These are phyloP conservation scores for Adineta ricciae DNA, from an alignment of 2,888 invertebrate species.

Conservation along the genomic window DNA sequence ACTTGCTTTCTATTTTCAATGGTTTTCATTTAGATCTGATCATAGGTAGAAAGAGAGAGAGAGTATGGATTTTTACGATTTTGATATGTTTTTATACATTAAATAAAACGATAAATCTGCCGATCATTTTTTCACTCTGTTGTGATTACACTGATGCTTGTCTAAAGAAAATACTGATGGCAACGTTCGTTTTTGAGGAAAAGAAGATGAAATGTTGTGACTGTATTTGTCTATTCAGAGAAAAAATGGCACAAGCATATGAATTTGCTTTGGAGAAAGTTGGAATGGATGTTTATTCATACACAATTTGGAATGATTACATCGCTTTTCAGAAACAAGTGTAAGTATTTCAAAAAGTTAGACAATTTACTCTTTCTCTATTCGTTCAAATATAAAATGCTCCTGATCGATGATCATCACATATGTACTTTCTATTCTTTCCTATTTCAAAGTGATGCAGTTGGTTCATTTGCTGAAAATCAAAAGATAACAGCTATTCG, in stretches of 20 bases:
- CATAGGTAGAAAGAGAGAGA: not conserved
- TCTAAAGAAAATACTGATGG: too few species aligned
- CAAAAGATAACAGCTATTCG: conserved; percentile 96
- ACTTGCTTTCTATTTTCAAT: not conserved
- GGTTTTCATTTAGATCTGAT: not conserved
- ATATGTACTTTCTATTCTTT: too few species aligned
- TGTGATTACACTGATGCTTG: too few species aligned
- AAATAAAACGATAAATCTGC: not conserved
- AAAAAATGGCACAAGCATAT: conserved; percentile 98
- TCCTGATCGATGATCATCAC: too few species aligned
- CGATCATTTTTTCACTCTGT: not conserved
- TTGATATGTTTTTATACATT: not conserved
- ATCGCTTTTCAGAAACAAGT: conserved; percentile 87
- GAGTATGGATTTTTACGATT: not conserved
- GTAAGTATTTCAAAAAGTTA: conserved; percentile 48
- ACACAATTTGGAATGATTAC: conserved; percentile 93
- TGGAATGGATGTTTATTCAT: conserved; percentile 92
- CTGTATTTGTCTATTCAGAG: conserved; percentile 56
- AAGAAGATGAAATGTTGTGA: not conserved
- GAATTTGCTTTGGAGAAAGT: conserved; percentile 98
- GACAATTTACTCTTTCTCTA: too few species aligned
- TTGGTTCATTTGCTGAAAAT: conserved; percentile 97
- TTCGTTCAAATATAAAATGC: too few species aligned
- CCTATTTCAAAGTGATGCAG: conserved; percentile 61
- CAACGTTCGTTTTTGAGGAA: too few species aligned